Evolutionary conservation across 2,113 vertebrate genomes (phyloP).

Genomic region (Peromyscus polionotus): DNA sequence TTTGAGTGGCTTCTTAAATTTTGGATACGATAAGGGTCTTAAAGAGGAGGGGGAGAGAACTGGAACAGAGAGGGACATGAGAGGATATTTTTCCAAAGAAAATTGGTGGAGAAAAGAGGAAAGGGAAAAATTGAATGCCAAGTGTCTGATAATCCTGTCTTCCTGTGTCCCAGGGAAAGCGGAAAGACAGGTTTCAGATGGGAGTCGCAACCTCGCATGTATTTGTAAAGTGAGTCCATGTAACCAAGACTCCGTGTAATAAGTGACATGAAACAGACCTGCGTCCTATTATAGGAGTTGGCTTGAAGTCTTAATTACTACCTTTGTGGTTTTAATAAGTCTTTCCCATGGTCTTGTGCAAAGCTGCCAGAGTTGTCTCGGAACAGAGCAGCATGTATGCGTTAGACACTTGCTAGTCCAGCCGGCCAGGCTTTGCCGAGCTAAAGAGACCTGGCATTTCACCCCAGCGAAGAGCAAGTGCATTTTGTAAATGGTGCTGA

Average conservation of each 20-base stretch:
- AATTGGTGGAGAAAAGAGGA: background rate
- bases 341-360: background rate
- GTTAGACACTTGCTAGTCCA: background rate
- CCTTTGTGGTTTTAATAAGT: conserved; percentile 9
- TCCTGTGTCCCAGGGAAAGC: background rate
- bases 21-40: background rate
- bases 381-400: background rate
- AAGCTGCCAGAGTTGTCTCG: background rate
- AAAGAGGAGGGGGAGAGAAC: background rate
- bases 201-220: background rate
- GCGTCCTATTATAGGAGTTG: background rate
- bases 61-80: background rate
- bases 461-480: background rate
- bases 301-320: conserved; percentile 10
- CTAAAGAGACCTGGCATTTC: background rate
- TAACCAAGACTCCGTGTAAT: background rate
- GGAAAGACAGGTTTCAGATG: background rate
- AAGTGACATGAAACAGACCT: background rate
- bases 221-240: rapidly evolving
- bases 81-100: conserved; percentile 12
- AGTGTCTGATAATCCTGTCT: background rate
- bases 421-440: background rate
- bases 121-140: background rate
- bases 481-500: background rate
- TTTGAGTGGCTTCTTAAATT: background rate